Conservation (phyloP, 2,888 invertebrate species). For the Drosophila ustulata region DNA sequence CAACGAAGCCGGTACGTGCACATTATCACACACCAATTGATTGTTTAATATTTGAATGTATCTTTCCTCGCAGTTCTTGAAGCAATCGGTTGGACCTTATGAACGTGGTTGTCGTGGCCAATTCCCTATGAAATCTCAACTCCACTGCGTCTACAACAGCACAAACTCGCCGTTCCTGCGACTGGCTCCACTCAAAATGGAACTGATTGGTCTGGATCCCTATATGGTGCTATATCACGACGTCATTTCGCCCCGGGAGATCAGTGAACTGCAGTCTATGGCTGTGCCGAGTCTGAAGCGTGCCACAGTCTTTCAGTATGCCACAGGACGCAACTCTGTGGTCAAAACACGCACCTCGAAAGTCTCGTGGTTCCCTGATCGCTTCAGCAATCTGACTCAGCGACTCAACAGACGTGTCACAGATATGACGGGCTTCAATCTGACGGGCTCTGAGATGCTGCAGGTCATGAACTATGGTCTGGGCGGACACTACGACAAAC, state of each 20-base stretch:
- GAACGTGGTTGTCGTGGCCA: constrained; percentile 77
- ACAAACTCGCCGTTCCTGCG: constrained; percentile 73
- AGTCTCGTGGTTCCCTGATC: constrained; percentile 77
- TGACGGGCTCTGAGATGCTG: constrained; percentile 74
- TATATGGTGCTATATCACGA: constrained; percentile 82
- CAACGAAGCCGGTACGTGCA: constrained; percentile 35
- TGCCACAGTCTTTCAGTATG: constrained; percentile 70
- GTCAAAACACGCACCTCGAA: constrained; percentile 78
- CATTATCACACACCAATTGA: constrained; percentile 1
- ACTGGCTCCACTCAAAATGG: constrained; percentile 82
- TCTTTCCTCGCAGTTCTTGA: constrained; percentile 11
- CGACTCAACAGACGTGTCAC: constrained; percentile 71
- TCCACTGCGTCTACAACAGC: constrained; percentile 79
- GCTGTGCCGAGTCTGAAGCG: constrained; percentile 70
- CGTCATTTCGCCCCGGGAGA: constrained; percentile 72
- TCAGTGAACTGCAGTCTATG: constrained; percentile 63
- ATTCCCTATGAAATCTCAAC: constrained; percentile 45
- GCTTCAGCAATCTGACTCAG: constrained; percentile 43
- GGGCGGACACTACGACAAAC: constrained; percentile 81
- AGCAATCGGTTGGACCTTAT: constrained; percentile 8
- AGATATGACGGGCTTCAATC: constrained; percentile 80
- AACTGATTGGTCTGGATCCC: constrained; percentile 73
- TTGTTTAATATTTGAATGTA: background rate
- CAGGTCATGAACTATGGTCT: constrained; percentile 83
- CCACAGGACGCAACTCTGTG: constrained; percentile 24